A percentile compares a stretch with the other conserved stretches of the same genome.
phyloP scores from a whole-genome alignment of 2,797 vertebrate species.

The Gymnoscopelus braueri region DNA sequence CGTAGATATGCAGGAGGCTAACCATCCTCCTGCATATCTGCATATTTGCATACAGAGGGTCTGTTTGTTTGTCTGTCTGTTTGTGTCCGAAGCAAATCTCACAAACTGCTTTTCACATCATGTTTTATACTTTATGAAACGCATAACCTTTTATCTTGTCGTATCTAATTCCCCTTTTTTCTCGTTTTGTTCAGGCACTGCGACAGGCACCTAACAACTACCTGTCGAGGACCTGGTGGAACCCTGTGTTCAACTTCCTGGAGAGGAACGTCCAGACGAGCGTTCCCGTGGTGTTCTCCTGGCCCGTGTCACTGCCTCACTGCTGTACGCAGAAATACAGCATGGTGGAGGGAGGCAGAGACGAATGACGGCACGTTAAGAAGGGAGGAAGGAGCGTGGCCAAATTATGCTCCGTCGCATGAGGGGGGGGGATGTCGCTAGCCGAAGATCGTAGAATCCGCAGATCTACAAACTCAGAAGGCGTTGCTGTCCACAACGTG shows the following conservation, averaged over 20 bases:
- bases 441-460: too few relatives aligned
- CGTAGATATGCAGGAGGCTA: too few relatives aligned
- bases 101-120: background rate
- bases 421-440: background rate
- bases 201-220: slow-evolving; percentile 84
- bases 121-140: background rate
- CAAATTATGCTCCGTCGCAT: too few relatives aligned
- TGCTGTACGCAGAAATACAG: slow-evolving; percentile 67
- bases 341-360: slow-evolving; percentile 61
- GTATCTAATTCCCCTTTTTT: background rate
- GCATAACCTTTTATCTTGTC: too few relatives aligned
- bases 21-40: too few relatives aligned
- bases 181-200: slow-evolving; percentile 42
- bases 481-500: too few relatives aligned
- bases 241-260: slow-evolving; percentile 88
- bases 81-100: too few relatives aligned
- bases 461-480: too few relatives aligned
- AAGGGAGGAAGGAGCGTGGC: background rate
- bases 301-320: slow-evolving; percentile 62
- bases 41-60: too few relatives aligned
- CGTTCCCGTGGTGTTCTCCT: slow-evolving; percentile 86
- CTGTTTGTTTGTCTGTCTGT: too few relatives aligned
- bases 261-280: slow-evolving; percentile 88
- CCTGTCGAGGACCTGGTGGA: slow-evolving; percentile 90
- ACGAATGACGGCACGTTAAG: slow-evolving; percentile 42